Base-by-base conservation (phyloP, 2,888 invertebrate species). In the Acleris literana region DNA sequence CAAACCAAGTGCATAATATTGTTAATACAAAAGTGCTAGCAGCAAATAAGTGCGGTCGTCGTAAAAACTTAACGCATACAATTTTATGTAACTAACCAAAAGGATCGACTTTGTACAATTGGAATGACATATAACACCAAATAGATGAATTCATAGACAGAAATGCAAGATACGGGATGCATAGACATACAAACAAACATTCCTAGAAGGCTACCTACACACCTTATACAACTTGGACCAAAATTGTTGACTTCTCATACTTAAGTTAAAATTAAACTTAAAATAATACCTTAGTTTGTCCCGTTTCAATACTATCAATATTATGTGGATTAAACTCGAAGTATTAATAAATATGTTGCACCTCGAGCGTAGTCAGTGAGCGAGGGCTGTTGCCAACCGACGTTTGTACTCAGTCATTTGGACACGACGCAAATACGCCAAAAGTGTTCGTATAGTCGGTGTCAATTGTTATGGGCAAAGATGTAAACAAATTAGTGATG, bases 1-100 rank as follows among this genome's bases (percentile, higher is more conserved):
- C 86, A 89, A 90, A 92, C 92, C 92, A 88, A 83, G 90, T 91
- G 92, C 89, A 84, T 80, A 79, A 76, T 79, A 75, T 77, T 72
- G 80, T 76, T 72, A 81, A 81, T 81, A 85, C 74, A 85, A 80
- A 77, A 71, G 73, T 71, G 74, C 76, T 72, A 71, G 71, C 72
- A 72, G 73, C 72, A 70, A 71, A 73, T 64, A 72, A 73, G 69
- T 68, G 66, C 70, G 59, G 39, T 58, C 64, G 63, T 61, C 59
- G 66, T 68, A 65, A 68, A 69, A 70, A 68, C 68, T 55, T 48
- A 43, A 46, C 43, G 46, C 54, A 46, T 68, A 71, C 71, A 71
- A 63, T 43, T 43, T 44, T 57, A 63, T 60, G 39, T 18, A 66
- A 29, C 9, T 53, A 69, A 55, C 22, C 29, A 55, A 63, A 61